These are phyloP conservation scores for Tridacna gigas DNA, from an alignment of 2,888 invertebrate genomes.

Conservation along the genomic window DNA sequence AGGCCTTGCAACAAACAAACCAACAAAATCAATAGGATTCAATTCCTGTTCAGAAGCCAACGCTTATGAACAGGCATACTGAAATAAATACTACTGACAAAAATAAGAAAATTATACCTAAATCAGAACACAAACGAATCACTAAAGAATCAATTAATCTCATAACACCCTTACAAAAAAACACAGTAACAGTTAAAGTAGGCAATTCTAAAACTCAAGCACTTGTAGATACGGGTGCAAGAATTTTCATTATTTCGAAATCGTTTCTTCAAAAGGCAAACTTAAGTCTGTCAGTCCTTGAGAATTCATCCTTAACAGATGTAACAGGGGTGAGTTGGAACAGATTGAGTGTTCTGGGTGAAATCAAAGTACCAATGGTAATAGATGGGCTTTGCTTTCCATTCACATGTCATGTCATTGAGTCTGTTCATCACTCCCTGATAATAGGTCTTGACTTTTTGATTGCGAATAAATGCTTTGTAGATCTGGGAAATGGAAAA, in stretches of 20 bases:
- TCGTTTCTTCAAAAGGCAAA: conserved; percentile 36
- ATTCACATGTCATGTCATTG: conserved; percentile 30
- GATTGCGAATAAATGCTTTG: conserved; percentile 30
- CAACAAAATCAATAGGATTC: not conserved
- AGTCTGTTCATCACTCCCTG: conserved; percentile 37
- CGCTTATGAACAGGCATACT: not conserved
- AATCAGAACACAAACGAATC: no score
- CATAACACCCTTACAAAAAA: conserved; percentile 35
- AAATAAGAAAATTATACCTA: no score
- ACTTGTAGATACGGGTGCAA: conserved; percentile 43
- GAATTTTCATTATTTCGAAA: conserved; percentile 32
- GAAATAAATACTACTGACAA: no score
- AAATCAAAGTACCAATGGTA: conserved; percentile 29
- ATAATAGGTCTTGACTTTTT: conserved; percentile 45
- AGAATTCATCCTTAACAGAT: not conserved
- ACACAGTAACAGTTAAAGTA: conserved; percentile 28
- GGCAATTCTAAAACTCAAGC: conserved; percentile 16
- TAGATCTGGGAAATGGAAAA: conserved; percentile 29
- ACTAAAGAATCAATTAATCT: conserved; percentile 3
- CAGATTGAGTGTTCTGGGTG: conserved; percentile 25
- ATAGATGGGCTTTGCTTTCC: conserved; percentile 27
- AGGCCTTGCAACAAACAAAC: not conserved
- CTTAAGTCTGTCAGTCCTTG: not conserved
- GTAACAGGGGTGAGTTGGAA: conserved; percentile 35
- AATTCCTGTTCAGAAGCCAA: not conserved